These are phyloP conservation scores for Pemphredon lugubris DNA, from an alignment of 2,888 invertebrate species.

Conservation along the genomic window DNA sequence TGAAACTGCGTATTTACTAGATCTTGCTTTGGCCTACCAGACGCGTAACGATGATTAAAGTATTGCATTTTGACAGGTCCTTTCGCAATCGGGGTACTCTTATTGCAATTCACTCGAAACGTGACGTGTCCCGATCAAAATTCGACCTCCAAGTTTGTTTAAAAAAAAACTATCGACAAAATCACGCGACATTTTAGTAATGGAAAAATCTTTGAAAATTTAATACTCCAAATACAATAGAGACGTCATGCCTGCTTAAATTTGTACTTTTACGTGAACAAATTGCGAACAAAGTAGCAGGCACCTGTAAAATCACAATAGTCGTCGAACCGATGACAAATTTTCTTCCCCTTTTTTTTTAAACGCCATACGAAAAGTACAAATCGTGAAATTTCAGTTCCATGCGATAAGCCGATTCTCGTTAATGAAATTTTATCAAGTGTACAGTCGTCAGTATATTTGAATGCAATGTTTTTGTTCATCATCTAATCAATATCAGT, in stretches of 20 bases:
- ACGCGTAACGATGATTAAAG: conserved; percentile 24
- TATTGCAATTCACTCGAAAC: conserved; percentile 9
- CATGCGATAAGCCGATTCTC: background rate
- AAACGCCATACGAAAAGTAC: background rate
- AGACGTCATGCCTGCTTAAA: conserved; percentile 8
- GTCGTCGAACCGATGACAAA: conserved; percentile 10
- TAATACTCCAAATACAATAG: conserved; percentile 4
- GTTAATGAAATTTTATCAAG: conserved; percentile 23
- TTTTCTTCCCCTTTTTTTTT: background rate
- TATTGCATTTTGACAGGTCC: conserved; percentile 24
- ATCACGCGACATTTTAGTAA: background rate
- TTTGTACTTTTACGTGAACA: background rate
- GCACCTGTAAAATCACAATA: conserved; percentile 22
- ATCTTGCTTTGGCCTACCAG: conserved; percentile 26
- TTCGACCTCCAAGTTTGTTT: conserved; percentile 12
- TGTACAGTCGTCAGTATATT: conserved; percentile 37
- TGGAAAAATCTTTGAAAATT: conserved; percentile 4
- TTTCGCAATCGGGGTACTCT: background rate
- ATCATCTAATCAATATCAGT: conserved; percentile 62
- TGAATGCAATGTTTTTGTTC: conserved; percentile 32
- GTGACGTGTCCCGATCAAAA: conserved; percentile 42
- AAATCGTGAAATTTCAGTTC: conserved; percentile 10
- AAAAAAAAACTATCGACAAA: background rate
- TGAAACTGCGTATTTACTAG: conserved; percentile 13
- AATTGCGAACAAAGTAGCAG: too few relatives aligned